Conservation (phyloP, 2,888 invertebrate species). For the Eupithecia tripunctaria region DNA sequence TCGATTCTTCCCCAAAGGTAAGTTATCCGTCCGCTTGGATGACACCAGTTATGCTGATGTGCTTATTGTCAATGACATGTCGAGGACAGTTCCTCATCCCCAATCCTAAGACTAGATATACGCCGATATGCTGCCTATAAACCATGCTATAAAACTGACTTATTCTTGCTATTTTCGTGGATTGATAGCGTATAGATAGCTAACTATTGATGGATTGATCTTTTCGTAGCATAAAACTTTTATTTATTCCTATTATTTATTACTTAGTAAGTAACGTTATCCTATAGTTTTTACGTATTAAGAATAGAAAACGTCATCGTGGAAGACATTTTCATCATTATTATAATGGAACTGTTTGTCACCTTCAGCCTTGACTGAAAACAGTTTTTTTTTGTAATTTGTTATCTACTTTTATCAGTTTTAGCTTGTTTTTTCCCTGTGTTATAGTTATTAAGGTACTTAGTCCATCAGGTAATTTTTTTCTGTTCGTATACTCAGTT, state of each 20-base stretch:
- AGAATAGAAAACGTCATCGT: neutral
- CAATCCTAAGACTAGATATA: neutral
- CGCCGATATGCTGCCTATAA: neutral
- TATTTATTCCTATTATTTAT: neutral
- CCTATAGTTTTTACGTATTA: neutral
- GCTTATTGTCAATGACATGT: constrained; percentile 51
- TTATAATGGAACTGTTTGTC: neutral
- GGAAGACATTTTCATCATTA: neutral
- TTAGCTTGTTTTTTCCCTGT: neutral
- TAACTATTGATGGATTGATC: neutral
- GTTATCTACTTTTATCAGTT: neutral
- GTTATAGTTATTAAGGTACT: neutral
- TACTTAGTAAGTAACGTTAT: neutral
- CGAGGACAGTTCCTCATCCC: constrained; percentile 49
- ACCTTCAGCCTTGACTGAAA: neutral
- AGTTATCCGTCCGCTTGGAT: constrained; percentile 51
- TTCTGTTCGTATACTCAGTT: neutral
- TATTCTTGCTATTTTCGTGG: neutral
- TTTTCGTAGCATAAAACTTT: neutral
- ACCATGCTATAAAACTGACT: neutral
- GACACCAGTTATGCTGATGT: constrained; percentile 37
- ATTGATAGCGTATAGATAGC: neutral
- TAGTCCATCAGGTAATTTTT: neutral
- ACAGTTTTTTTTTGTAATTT: neutral
- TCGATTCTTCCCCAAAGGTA: constrained; percentile 59